These are phyloP conservation scores for Drosophila funebris DNA, from an alignment of 1,140 invertebrate genomes.

Conservation along the genomic window DNA sequence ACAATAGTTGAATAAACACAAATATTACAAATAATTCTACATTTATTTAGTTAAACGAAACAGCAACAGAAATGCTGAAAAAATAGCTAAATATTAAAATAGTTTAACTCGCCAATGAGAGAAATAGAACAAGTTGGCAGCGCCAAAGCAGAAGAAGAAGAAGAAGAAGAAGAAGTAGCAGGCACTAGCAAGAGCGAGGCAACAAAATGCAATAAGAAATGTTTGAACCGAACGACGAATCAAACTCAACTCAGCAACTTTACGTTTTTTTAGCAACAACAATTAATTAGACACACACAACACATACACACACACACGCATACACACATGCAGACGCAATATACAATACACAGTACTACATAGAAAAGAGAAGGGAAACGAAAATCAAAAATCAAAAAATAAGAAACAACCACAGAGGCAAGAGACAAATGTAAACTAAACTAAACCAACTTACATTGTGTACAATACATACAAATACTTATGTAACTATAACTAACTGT, in stretches of 20 bases:
- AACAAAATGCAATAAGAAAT: constrained; percentile 5
- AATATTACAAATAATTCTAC: constrained; percentile 47
- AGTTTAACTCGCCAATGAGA: constrained; percentile 2
- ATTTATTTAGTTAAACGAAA: constrained; percentile 50
- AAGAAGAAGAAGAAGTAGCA: background rate
- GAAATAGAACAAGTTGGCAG: constrained; percentile 21
- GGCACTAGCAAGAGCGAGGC: background rate
- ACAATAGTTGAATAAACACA: constrained; percentile 36
- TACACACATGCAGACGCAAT: background rate
- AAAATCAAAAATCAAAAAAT: constrained; percentile 19
- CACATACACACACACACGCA: background rate
- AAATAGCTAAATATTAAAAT: constrained; percentile 38
- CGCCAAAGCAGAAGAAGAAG: constrained; percentile 24
- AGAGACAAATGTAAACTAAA: constrained; percentile 37
- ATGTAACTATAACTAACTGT: constrained; percentile 18
- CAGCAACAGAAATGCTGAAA: background rate
- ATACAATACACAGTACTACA: too few species aligned
- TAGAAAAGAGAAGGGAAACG: constrained; percentile 9
- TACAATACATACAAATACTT: constrained; percentile 9
- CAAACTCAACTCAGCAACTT: constrained; percentile 5
- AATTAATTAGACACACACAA: constrained; percentile 9
- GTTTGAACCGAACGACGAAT: background rate
- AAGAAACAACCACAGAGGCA: constrained; percentile 27
- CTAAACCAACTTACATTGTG: constrained; percentile 18
- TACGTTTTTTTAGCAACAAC: constrained; percentile 30